Evolutionary conservation across 2,888 invertebrate genomes (phyloP).

Genomic region (Leucophenga montana): DNA sequence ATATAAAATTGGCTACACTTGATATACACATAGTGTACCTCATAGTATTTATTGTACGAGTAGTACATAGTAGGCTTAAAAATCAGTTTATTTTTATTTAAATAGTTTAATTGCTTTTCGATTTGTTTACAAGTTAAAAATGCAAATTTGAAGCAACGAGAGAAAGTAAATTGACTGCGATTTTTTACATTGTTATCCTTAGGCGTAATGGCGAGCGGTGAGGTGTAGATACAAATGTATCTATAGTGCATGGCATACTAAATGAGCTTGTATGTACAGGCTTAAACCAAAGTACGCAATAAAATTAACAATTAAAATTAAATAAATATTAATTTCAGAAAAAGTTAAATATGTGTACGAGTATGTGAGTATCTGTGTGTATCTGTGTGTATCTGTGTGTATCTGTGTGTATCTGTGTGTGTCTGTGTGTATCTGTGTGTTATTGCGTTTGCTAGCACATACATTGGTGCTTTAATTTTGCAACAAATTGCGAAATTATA

Average conservation of each 20-base stretch:
- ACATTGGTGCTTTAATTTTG: slow-evolving; percentile 11
- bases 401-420: too few species aligned
- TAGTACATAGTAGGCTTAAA: too few species aligned
- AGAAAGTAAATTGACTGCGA: slow-evolving; percentile 62
- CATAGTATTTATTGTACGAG: too few species aligned
- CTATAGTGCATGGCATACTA: too few species aligned
- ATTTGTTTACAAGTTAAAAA: slow-evolving; percentile 62
- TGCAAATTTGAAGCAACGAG: slow-evolving; percentile 57
- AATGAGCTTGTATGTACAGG: too few species aligned
- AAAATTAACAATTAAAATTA: slow-evolving; percentile 53
- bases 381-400: too few species aligned
- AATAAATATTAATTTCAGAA: slow-evolving; percentile 29
- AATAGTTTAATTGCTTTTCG: slow-evolving; percentile 66
- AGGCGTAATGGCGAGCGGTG: slow-evolving; percentile 33
- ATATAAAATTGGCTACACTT: too few species aligned
- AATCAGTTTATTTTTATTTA: slow-evolving; percentile 60
- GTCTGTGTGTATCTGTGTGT: too few species aligned
- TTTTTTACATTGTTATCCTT: slow-evolving; percentile 53
- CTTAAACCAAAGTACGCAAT: slow-evolving; percentile 39
- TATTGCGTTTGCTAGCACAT: too few species aligned
- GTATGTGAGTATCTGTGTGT: too few species aligned
- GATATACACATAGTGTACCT: too few species aligned
- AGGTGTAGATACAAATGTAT: too few species aligned
- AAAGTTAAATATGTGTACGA: neutral
- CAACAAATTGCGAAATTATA: slow-evolving; percentile 25